Conservation (phyloP, 2,113 vertebrate species). For the Stictonetta naevosa region DNA sequence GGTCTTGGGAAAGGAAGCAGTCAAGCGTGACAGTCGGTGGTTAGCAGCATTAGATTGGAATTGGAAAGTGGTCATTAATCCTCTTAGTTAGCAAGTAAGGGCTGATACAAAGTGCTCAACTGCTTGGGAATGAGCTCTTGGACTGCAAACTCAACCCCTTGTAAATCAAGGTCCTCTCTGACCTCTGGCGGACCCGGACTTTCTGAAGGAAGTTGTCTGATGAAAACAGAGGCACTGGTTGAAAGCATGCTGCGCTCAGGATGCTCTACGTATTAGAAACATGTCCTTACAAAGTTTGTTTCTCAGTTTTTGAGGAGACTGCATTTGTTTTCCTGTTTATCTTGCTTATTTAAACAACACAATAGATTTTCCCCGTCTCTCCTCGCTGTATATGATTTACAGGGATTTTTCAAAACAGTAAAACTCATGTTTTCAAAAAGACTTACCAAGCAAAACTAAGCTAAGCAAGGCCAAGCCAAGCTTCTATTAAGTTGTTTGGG, state of each 20-base stretch:
- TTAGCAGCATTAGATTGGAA: slow-evolving; percentile 20
- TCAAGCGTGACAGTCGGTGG: background rate
- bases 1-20: slow-evolving; percentile 37
- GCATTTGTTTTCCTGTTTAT: background rate
- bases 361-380: background rate
- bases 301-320: background rate
- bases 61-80: slow-evolving; percentile 16
- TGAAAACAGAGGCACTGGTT: background rate
- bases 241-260: background rate
- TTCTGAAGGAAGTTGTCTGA: background rate
- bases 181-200: background rate
- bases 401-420: slow-evolving; percentile 26
- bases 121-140: background rate
- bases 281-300: background rate
- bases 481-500: background rate
- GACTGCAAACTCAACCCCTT: background rate
- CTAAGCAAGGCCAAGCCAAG: background rate
- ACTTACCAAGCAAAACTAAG: background rate
- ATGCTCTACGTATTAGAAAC: background rate
- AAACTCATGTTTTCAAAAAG: background rate
- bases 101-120: background rate
- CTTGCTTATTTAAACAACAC: slow-evolving; percentile 7
- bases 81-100: slow-evolving; percentile 34
- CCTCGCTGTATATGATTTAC: background rate
- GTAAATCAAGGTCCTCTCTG: background rate